A percentile compares a stretch with the other conserved stretches of the same genome.
Conservation (phyloP, 2,113 vertebrate genomes). For the Cervus canadensis region DNA sequence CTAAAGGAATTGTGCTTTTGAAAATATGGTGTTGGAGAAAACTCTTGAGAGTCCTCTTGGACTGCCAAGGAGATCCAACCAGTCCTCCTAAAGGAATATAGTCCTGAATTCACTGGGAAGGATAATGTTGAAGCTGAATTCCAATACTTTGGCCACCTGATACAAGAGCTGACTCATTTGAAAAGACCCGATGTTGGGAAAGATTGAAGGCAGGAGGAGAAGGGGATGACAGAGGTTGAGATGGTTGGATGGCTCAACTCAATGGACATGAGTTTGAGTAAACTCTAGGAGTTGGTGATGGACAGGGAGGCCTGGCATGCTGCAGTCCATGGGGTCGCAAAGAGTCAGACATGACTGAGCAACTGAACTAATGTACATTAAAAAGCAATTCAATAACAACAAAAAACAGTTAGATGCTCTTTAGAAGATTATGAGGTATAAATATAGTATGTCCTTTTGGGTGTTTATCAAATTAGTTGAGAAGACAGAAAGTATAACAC, state of each 20-base stretch:
- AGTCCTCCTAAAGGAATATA: neutral
- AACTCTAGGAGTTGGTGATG: neutral
- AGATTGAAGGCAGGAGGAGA: neutral
- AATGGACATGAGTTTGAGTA: neutral
- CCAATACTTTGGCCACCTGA: neutral
- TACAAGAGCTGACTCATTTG: neutral
- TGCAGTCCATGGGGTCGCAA: neutral
- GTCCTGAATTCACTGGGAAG: neutral
- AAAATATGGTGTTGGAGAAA: neutral
- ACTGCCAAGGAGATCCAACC: neutral
- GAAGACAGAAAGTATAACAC: neutral
- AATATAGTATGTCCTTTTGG: neutral
- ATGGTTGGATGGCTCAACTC: neutral
- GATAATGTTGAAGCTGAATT: neutral
- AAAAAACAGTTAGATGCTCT: neutral
- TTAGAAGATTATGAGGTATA: neutral
- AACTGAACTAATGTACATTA: neutral
- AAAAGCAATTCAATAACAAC: neutral
- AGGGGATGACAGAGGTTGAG: neutral
- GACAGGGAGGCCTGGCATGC: neutral
- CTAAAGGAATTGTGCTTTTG: neutral
- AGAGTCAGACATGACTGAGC: neutral
- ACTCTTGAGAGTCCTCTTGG: neutral
- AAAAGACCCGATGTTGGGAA: neutral
- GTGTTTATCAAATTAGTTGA: constrained; percentile 27